A percentile compares a stretch with the other conserved stretches of the same genome.
Conservation (phyloP, 2,797 vertebrate species). For the Enteromius anoplus region DNA sequence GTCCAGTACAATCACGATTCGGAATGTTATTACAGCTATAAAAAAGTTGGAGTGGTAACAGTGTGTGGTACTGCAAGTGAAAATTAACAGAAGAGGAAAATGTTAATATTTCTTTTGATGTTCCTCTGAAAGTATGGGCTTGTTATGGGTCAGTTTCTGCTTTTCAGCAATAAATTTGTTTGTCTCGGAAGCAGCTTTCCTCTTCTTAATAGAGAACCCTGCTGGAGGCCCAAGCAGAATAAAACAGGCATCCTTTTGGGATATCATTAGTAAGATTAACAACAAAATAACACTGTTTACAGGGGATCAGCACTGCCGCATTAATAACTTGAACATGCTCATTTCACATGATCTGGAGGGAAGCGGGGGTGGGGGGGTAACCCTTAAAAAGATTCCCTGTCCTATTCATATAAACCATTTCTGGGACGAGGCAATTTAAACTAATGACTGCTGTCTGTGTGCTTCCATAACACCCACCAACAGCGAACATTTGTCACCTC, state of each 20-base stretch:
- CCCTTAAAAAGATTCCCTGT: conserved; percentile 45
- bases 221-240: conserved; percentile 47
- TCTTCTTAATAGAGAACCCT: conserved; percentile 53
- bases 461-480: conserved; percentile 52
- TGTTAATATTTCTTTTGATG: conserved; percentile 50
- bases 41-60: conserved; percentile 13
- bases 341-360: conserved; percentile 53
- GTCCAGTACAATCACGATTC: conserved; percentile 17
- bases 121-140: conserved; percentile 32
- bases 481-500: conserved; percentile 32
- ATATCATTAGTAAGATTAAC: conserved; percentile 74
- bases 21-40: conserved; percentile 4
- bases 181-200: conserved; percentile 44
- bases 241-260: conserved; percentile 59
- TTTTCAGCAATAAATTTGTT: conserved; percentile 60
- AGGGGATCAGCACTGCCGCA: conserved; percentile 58
- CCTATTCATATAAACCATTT: conserved; percentile 56
- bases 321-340: conserved; percentile 61
- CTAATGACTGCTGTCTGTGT: conserved; percentile 66
- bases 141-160: conserved; percentile 46
- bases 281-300: conserved; percentile 66
- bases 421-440: conserved; percentile 65
- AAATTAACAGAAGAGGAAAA: conserved; percentile 39
- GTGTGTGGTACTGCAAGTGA: conserved; percentile 9
- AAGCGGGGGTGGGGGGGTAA: neutral